Evolutionary conservation across 2,888 invertebrate species (phyloP).

Genomic region (Lamproptera curius): DNA sequence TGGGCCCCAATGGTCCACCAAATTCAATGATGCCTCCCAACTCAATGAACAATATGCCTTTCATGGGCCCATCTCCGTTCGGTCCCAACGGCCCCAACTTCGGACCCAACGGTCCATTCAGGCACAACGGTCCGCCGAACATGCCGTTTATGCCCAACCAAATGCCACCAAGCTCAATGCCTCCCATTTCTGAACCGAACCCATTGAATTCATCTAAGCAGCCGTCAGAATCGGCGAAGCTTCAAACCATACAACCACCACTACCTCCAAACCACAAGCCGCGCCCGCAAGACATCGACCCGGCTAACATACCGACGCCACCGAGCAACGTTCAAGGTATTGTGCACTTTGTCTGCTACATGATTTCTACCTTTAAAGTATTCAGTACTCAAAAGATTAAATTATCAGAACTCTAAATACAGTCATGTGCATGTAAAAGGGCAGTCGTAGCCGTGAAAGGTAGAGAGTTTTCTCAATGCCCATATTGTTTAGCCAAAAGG

Average conservation of each 20-base stretch:
- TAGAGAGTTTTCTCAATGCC: too few species aligned
- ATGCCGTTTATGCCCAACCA: conserved; percentile 51
- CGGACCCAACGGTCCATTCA: conserved; percentile 24
- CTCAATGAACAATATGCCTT: conserved; percentile 48
- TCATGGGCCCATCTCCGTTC: conserved; percentile 61
- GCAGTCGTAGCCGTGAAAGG: too few species aligned
- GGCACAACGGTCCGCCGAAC: conserved; percentile 40
- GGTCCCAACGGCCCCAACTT: conserved; percentile 55
- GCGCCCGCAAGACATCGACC: conserved; percentile 79
- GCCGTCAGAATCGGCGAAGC: conserved; percentile 72
- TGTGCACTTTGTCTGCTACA: neutral
- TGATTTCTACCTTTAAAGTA: neutral
- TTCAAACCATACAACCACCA: conserved; percentile 80
- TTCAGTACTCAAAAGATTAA: neutral
- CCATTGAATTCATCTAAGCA: conserved; percentile 39
- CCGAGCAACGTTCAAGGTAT: conserved; percentile 52
- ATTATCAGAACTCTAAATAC: neutral
- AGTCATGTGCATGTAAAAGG: too few species aligned
- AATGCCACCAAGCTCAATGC: conserved; percentile 34
- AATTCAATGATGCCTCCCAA: conserved; percentile 49
- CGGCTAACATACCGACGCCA: conserved; percentile 74
- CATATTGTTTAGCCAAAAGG: too few species aligned
- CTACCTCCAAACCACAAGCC: conserved; percentile 79
- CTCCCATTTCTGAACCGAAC: conserved; percentile 39
- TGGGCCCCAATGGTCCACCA: conserved; percentile 44